Conservation (phyloP, 2,113 vertebrate genomes). For the Leptosomus discolor region DNA sequence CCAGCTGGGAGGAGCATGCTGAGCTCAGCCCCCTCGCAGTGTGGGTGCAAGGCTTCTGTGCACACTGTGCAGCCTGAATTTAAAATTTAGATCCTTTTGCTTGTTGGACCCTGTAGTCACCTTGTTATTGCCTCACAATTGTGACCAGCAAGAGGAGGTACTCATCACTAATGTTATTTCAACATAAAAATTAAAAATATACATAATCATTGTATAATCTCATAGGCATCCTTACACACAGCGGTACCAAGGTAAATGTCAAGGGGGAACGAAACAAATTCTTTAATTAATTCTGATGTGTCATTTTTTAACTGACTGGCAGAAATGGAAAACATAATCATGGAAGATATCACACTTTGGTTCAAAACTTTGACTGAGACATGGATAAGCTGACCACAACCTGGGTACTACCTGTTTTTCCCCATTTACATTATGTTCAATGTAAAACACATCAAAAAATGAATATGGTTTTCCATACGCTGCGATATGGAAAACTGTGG, state of each 20-base stretch:
- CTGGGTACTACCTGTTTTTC: background rate
- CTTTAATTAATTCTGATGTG: background rate
- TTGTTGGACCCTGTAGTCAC: background rate
- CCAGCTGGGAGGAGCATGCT: background rate
- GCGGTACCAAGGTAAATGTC: background rate
- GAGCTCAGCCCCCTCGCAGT: background rate
- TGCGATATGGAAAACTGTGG: background rate
- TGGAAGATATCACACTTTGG: background rate
- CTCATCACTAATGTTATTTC: background rate
- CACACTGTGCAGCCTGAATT: background rate
- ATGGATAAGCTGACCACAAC: background rate
- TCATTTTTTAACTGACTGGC: background rate
- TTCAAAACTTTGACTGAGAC: background rate
- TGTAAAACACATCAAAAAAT: background rate
- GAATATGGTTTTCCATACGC: background rate
- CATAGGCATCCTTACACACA: background rate
- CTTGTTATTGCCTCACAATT: background rate
- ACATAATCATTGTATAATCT: background rate
- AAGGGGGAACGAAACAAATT: background rate
- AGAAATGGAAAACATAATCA: background rate
- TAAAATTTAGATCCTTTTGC: background rate
- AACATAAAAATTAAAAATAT: background rate
- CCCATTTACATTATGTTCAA: background rate
- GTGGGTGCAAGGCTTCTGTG: accelerated
- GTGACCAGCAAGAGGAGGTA: background rate